Conservation (phyloP, 1,140 invertebrate species). For the Aculops lycopersici region DNA sequence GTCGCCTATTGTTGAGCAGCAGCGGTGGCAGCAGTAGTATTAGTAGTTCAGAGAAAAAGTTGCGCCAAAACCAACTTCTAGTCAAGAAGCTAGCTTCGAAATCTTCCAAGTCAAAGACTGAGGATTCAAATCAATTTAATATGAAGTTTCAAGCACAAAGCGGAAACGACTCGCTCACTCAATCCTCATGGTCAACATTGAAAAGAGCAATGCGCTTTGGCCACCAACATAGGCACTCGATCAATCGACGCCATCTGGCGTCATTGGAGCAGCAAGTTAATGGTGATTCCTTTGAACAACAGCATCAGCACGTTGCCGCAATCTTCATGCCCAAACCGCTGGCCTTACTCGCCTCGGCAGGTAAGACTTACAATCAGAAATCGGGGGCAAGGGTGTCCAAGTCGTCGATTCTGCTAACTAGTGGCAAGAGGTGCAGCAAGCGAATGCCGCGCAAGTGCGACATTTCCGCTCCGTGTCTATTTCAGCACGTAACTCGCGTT, state of each 20-base stretch:
- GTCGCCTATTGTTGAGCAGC: background rate
- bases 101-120: no score
- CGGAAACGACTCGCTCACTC: no score
- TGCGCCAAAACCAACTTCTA: background rate
- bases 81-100: background rate
- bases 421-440: background rate
- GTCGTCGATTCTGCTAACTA: background rate
- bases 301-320: background rate
- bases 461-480: slow-evolving; percentile 53
- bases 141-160: no score
- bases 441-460: slow-evolving; percentile 36
- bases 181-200: no score
- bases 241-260: no score
- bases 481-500: slow-evolving; percentile 48
- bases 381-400: background rate
- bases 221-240: no score
- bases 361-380: background rate
- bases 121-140: background rate
- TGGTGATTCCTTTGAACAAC: no score
- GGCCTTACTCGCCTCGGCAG: background rate
- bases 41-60: background rate
- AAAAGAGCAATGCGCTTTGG: no score
- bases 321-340: background rate
- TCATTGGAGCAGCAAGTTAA: no score
- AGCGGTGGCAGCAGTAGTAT: background rate